Evolutionary conservation across 2,888 invertebrate genomes (phyloP).

Genomic region (Diogma glabrata): DNA sequence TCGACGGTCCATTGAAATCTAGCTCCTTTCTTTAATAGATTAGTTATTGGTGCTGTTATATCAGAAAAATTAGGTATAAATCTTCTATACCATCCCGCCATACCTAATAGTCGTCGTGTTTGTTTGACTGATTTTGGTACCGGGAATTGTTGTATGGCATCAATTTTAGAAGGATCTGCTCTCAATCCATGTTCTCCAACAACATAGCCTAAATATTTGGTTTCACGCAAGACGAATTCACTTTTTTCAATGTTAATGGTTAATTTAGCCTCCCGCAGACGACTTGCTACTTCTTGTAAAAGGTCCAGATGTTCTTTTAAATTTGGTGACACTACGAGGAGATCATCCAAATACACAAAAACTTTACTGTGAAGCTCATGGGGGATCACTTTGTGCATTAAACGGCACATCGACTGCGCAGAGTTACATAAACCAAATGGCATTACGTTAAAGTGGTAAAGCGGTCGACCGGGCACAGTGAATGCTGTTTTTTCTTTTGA

Average conservation of each 20-base stretch:
- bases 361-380: slow-evolving; percentile 14
- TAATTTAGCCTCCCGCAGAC: slow-evolving; percentile 1
- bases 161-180: background rate
- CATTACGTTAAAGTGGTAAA: slow-evolving; percentile 15
- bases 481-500: slow-evolving; percentile 21
- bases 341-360: slow-evolving; percentile 13
- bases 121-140: background rate
- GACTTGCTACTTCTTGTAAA: slow-evolving; percentile 1
- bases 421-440: slow-evolving; percentile 15
- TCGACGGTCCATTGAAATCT: background rate
- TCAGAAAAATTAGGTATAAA: slow-evolving; percentile 1
- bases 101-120: background rate
- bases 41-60: background rate
- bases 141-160: background rate
- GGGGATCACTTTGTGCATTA: slow-evolving; percentile 21
- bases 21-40: background rate
- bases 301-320: slow-evolving; percentile 8
- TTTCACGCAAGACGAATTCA: background rate
- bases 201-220: slow-evolving; percentile 10
- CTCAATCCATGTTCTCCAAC: slow-evolving; percentile 12
- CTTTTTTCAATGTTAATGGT: slow-evolving; percentile 10
- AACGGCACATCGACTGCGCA: slow-evolving; percentile 17
- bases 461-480: slow-evolving; percentile 14
- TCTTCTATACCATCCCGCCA: slow-evolving; percentile 3
- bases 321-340: background rate